A percentile compares a stretch with the other conserved stretches of the same genome.
These are phyloP conservation scores for Sibirionetta formosa DNA, from an alignment of 2,797 vertebrate genomes.

Conservation along the genomic window DNA sequence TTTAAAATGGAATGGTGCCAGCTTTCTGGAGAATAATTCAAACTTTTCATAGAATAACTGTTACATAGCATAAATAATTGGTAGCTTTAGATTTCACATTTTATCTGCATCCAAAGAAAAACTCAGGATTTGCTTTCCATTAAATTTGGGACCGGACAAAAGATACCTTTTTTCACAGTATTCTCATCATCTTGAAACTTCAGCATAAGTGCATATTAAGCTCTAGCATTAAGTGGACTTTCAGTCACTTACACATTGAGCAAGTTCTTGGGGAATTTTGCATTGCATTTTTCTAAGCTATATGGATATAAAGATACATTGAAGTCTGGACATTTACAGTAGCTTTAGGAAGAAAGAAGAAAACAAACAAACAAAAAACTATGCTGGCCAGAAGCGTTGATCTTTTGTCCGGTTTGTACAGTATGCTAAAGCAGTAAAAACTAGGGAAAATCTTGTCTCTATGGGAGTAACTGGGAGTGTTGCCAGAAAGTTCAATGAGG, in stretches of 20 bases:
- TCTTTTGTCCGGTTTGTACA: not conserved
- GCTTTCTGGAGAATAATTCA: conserved; percentile 21
- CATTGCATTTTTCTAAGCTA: not conserved
- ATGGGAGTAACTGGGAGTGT: not conserved
- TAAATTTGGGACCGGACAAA: not conserved
- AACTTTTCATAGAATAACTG: not conserved
- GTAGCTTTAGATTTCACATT: not conserved
- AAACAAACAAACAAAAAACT: not conserved
- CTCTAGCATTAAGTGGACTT: not conserved
- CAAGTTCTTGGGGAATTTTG: not conserved
- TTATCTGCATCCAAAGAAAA: not conserved
- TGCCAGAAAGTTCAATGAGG: not conserved
- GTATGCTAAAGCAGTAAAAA: not conserved
- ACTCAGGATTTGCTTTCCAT: not conserved
- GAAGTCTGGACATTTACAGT: not conserved
- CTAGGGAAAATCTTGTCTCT: not conserved
- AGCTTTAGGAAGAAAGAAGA: not conserved
- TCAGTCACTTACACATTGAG: not conserved
- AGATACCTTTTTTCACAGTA: not conserved
- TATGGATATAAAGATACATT: not conserved
- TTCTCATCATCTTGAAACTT: not conserved
- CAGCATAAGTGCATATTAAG: not conserved
- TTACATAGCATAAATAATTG: conserved; percentile 14
- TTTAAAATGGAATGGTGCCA: conserved; percentile 47
- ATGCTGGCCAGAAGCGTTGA: not conserved